Percentiles rank a stretch among this genome's conserved stretches.
phyloP scores from a whole-genome alignment of 2,113 vertebrate species.

The Ictidomys tridecemlineatus region DNA sequence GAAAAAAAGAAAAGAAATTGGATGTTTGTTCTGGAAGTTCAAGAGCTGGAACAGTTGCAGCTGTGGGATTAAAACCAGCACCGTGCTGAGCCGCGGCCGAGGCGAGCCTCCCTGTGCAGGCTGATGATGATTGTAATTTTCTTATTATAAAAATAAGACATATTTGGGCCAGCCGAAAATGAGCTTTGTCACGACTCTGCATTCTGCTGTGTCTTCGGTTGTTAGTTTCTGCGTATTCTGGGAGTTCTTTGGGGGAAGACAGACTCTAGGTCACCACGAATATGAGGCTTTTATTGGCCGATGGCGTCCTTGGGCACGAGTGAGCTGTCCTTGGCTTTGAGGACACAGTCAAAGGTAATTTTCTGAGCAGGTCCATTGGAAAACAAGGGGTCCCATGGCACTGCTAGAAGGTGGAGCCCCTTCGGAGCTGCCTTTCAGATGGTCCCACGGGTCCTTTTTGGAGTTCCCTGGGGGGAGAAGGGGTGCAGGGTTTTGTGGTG shows the following conservation, averaged over 20 bases:
- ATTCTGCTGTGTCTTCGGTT: not conserved
- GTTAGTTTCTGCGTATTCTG: not conserved
- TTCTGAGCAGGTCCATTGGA: not conserved
- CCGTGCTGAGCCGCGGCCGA: not conserved
- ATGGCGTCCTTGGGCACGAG: not conserved
- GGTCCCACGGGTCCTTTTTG: not conserved
- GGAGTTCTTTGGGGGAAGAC: not conserved
- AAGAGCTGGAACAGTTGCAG: constrained; percentile 45
- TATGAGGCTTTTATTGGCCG: not conserved
- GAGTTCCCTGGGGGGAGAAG: not conserved
- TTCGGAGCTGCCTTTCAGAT: not conserved
- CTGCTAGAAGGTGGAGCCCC: not conserved
- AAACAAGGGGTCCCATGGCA: not conserved
- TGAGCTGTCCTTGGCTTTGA: not conserved
- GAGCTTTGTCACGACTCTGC: not conserved
- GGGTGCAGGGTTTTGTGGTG: not conserved
- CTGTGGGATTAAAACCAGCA: constrained; percentile 16
- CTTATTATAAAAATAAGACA: constrained; percentile 63
- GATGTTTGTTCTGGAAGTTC: constrained; percentile 3
- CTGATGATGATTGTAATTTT: constrained; percentile 52
- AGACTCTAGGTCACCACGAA: not conserved
- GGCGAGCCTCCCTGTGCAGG: not conserved
- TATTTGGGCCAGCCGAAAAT: constrained; percentile 5
- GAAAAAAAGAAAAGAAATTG: not conserved
- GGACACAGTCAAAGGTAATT: not conserved